Evolutionary conservation across 2,888 invertebrate genomes (phyloP).

Genomic region (Caenorhabditis afra): DNA sequence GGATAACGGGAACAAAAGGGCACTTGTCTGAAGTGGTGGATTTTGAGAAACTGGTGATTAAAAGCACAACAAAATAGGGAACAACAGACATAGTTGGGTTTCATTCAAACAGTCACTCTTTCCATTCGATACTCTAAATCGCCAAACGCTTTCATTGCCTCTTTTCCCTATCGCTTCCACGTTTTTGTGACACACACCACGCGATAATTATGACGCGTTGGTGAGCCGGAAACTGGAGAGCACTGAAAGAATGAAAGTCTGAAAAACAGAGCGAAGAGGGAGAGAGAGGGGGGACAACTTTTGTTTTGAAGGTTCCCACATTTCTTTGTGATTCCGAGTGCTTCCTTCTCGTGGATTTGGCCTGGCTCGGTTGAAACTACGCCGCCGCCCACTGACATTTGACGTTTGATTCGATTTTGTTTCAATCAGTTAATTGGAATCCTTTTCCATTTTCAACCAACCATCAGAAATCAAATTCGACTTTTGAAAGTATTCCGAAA

Average conservation of each 20-base stretch:
- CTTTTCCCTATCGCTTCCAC: slow-evolving; percentile 2
- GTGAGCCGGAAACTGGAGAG: slow-evolving; percentile 29
- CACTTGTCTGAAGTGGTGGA: too few species aligned
- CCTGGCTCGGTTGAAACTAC: not conserved
- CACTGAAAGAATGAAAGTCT: slow-evolving; percentile 1
- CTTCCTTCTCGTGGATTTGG: not conserved
- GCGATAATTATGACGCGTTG: slow-evolving; percentile 50
- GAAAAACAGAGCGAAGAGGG: slow-evolving; percentile 22
- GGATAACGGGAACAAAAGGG: too few species aligned
- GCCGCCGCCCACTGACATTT: not conserved
- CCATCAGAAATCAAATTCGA: not conserved
- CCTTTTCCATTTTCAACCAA: too few species aligned
- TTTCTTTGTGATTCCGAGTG: slow-evolving; percentile 17
- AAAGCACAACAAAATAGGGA: too few species aligned
- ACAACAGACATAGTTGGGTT: too few species aligned
- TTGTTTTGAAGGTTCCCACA: slow-evolving; percentile 41
- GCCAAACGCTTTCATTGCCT: too few species aligned
- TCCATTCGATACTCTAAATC: too few species aligned
- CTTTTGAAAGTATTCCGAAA: too few species aligned
- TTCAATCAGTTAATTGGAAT: too few species aligned
- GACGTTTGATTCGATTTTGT: not conserved
- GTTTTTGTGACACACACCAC: slow-evolving; percentile 43
- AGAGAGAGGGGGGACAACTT: slow-evolving; percentile 6
- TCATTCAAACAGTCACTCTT: too few species aligned
- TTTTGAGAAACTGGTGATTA: too few species aligned